Evolutionary conservation across 2,888 invertebrate species (phyloP).

Genomic region (Malthinus flaveolus): DNA sequence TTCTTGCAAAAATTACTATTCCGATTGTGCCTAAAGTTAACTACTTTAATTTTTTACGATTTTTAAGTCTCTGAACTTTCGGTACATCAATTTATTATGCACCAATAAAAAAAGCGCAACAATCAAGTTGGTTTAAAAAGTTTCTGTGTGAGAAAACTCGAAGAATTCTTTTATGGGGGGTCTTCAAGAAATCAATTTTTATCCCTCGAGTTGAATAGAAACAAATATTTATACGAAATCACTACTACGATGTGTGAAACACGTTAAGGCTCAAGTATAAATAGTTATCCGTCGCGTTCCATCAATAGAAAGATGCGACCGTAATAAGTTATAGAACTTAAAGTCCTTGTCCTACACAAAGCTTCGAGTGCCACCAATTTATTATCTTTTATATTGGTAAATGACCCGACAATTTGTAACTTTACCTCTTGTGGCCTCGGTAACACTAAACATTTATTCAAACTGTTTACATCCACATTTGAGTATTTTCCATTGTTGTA

Average conservation of each 20-base stretch:
- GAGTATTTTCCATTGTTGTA: slow-evolving; percentile 41
- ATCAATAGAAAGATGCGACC: slow-evolving; percentile 38
- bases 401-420: slow-evolving; percentile 52
- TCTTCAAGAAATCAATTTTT: too few relatives aligned
- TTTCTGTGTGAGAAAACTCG: too few relatives aligned
- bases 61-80: too few relatives aligned
- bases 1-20: too few relatives aligned
- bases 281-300: slow-evolving; percentile 30
- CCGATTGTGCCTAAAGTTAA: too few relatives aligned
- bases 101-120: too few relatives aligned
- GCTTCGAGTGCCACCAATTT: slow-evolving; percentile 51
- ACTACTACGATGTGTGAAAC: not conserved
- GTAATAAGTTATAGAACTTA: slow-evolving; percentile 44
- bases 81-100: too few relatives aligned
- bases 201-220: too few relatives aligned
- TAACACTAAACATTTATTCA: slow-evolving; percentile 32
- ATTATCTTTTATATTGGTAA: slow-evolving; percentile 52
- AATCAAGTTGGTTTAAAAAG: too few relatives aligned
- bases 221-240: too few relatives aligned
- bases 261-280: slow-evolving; percentile 10
- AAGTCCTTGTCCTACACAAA: slow-evolving; percentile 36
- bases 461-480: slow-evolving; percentile 41
- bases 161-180: too few relatives aligned
- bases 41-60: too few relatives aligned
- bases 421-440: slow-evolving; percentile 42